phyloP scores from a whole-genome alignment of 2,797 vertebrate genomes.

The Parotocinclus haroldoi region DNA sequence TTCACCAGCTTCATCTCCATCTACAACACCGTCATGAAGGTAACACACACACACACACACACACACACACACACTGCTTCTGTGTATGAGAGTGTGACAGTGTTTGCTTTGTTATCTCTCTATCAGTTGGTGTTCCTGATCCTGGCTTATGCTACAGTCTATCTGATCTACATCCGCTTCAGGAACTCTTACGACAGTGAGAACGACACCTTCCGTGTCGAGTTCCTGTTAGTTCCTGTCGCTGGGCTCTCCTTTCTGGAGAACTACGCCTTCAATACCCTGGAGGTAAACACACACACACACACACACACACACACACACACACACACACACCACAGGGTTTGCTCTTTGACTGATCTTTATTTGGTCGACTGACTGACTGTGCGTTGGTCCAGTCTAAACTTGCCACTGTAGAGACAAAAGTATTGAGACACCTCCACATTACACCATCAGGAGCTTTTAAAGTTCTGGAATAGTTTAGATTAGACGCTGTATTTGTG shows the following conservation, averaged over 20 bases:
- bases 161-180: conserved; percentile 89
- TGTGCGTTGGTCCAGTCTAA: too few relatives aligned
- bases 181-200: conserved; percentile 78
- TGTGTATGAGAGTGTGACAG: background rate
- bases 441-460: too few relatives aligned
- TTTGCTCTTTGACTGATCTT: too few relatives aligned
- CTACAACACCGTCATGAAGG: conserved; percentile 96
- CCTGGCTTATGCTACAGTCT: conserved; percentile 85
- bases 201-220: conserved; percentile 88
- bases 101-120: background rate
- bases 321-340: background rate
- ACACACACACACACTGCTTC: background rate
- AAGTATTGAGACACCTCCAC: too few relatives aligned
- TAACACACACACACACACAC: conserved; percentile 47
- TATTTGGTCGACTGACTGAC: too few relatives aligned
- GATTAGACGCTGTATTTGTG: too few relatives aligned
- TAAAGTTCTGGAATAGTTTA: too few relatives aligned
- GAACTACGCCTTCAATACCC: conserved; percentile 83
- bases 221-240: conserved; percentile 91
- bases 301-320: background rate
- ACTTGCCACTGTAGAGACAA: too few relatives aligned
- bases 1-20: conserved; percentile 84
- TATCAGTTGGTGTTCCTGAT: conserved; percentile 86
- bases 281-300: conserved; percentile 76
- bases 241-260: conserved; percentile 89